phyloP scores from a whole-genome alignment of 2,888 invertebrate genomes.

The Julus scandinavius region DNA sequence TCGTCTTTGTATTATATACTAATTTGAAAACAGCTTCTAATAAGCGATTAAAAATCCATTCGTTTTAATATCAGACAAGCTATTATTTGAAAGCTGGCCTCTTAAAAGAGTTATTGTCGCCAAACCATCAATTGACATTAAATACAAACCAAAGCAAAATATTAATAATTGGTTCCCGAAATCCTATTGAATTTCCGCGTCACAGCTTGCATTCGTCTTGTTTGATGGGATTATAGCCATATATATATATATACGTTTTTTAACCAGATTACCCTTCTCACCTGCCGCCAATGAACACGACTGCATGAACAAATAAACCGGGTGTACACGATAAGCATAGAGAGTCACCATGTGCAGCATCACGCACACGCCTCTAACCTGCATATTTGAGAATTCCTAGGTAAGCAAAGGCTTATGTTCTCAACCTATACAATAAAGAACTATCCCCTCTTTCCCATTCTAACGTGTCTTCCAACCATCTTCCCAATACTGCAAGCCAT shows the following conservation, averaged over 20 bases:
- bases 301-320: constrained; percentile 5
- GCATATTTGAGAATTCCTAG: background rate
- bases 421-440: background rate
- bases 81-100: too few relatives aligned
- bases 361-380: background rate
- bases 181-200: background rate
- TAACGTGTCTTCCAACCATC: background rate
- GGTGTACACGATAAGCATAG: background rate
- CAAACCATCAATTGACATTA: too few relatives aligned
- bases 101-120: too few relatives aligned
- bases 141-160: background rate
- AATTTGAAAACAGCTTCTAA: too few relatives aligned
- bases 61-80: too few relatives aligned
- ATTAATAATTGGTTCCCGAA: too few relatives aligned
- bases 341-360: background rate
- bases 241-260: background rate
- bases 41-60: too few relatives aligned
- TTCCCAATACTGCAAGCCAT: background rate
- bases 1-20: too few relatives aligned
- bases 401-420: background rate
- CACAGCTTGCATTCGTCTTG: background rate
- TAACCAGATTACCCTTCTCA: constrained; percentile 33
- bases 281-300: constrained; percentile 25
- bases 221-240: background rate
- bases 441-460: background rate